These are phyloP conservation scores for Shinisaurus crocodilurus DNA, from an alignment of 2,113 vertebrate genomes.

Conservation along the genomic window DNA sequence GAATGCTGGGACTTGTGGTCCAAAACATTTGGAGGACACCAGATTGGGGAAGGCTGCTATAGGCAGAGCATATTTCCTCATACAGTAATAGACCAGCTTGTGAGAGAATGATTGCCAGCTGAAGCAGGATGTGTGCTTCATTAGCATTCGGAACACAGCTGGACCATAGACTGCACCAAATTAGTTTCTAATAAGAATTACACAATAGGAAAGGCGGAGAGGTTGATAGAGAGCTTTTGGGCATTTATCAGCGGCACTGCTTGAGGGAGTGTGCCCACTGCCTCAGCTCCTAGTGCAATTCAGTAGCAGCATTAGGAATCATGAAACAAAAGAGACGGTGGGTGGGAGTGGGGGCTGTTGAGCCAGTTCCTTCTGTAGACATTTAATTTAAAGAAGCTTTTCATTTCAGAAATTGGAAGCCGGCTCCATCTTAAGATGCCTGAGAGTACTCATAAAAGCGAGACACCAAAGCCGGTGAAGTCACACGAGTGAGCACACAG, in stretches of 20 bases:
- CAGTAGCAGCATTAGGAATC: constrained; percentile 32
- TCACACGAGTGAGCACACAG: rapidly evolving
- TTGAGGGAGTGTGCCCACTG: constrained; percentile 33
- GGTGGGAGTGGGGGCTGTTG: not conserved
- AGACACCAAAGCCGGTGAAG: not conserved
- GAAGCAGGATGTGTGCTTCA: constrained; percentile 40
- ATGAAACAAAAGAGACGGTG: constrained; percentile 36
- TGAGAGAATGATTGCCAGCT: not conserved
- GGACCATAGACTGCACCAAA: constrained; percentile 57
- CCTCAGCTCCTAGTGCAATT: constrained; percentile 26
- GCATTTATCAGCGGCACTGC: constrained; percentile 56
- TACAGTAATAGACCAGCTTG: constrained; percentile 36
- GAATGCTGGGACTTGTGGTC: not conserved
- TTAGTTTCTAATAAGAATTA: constrained; percentile 65
- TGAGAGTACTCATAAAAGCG: not conserved
- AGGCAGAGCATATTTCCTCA: not conserved
- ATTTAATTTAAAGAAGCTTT: constrained; percentile 38
- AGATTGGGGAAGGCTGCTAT: not conserved
- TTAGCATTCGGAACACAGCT: constrained; percentile 64
- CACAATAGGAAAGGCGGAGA: constrained; percentile 58
- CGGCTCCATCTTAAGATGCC: constrained; percentile 17
- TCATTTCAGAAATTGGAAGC: constrained; percentile 18
- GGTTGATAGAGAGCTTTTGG: constrained; percentile 34
- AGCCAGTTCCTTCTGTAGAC: constrained; percentile 30
- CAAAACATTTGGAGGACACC: not conserved